Conservation (phyloP, 2,888 invertebrate species). For the Agonopterix arenella region DNA sequence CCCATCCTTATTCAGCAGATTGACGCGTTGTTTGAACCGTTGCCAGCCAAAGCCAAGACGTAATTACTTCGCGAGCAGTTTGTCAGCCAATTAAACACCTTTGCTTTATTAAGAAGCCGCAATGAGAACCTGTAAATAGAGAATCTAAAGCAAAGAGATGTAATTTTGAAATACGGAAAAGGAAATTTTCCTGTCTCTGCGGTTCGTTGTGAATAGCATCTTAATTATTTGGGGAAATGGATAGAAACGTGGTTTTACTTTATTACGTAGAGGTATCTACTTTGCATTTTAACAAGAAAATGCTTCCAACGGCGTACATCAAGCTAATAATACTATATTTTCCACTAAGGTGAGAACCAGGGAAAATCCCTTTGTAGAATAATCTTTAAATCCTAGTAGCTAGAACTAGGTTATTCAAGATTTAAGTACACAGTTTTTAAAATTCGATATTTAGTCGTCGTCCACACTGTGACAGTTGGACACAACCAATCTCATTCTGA, state of each 20-base stretch:
- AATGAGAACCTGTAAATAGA: constrained; percentile 40
- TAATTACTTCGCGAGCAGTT: constrained; percentile 74
- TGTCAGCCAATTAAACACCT: constrained; percentile 77
- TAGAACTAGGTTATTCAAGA: too few relatives aligned
- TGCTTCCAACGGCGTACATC: too few relatives aligned
- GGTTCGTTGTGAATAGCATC: constrained; percentile 6
- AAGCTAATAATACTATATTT: too few relatives aligned
- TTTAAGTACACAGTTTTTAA: too few relatives aligned
- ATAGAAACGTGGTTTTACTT: neutral
- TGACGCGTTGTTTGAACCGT: constrained; percentile 64
- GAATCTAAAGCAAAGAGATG: constrained; percentile 10
- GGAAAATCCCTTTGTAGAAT: too few relatives aligned
- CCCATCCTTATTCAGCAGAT: constrained; percentile 46
- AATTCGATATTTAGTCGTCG: too few relatives aligned
- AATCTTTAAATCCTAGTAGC: too few relatives aligned
- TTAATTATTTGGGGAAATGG: constrained; percentile 6
- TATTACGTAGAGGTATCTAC: too few relatives aligned
- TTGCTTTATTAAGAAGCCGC: constrained; percentile 75
- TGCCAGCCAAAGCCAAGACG: constrained; percentile 59
- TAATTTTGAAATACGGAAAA: constrained; percentile 6
- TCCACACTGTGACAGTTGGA: too few relatives aligned
- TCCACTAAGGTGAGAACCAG: too few relatives aligned
- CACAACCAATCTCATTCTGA: too few relatives aligned
- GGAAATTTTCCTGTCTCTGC: constrained; percentile 7
- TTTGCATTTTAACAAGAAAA: too few relatives aligned